Conservation (phyloP, 2,797 vertebrate species). For the Sebastolobus alascanus region DNA sequence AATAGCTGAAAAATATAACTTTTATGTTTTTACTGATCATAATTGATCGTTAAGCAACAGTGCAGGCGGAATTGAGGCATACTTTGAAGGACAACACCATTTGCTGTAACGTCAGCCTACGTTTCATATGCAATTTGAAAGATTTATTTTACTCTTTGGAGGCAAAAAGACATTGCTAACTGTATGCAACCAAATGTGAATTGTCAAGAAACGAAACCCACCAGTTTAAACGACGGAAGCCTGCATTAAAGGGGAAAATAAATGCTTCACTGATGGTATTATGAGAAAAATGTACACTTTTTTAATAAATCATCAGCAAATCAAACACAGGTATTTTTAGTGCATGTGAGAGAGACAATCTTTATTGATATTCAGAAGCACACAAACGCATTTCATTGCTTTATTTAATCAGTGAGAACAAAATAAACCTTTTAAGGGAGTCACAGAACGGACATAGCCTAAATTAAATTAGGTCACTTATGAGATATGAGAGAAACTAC, state of each 20-base stretch:
- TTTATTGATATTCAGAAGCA: background rate
- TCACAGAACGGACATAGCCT: background rate
- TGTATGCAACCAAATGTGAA: background rate
- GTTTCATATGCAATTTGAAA: background rate
- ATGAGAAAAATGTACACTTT: background rate
- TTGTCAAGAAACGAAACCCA: background rate
- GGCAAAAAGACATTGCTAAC: background rate
- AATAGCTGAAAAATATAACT: background rate
- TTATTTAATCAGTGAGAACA: conserved; percentile 21
- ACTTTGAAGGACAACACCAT: background rate
- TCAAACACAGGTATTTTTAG: background rate
- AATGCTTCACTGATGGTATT: background rate
- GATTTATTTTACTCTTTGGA: background rate
- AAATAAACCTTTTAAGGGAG: background rate
- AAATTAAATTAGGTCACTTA: conserved; percentile 32
- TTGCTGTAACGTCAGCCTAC: background rate
- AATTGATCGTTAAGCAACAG: background rate
- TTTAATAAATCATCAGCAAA: background rate
- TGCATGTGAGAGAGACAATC: background rate
- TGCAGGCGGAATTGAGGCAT: background rate
- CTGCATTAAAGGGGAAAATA: background rate
- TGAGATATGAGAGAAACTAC: conserved; percentile 17
- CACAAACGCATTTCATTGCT: conserved; percentile 21
- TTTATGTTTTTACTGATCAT: background rate
- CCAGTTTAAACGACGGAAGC: background rate